Base-by-base conservation (phyloP, 2,113 vertebrate species). In the Dunckerocampus dactyliophorus region DNA sequence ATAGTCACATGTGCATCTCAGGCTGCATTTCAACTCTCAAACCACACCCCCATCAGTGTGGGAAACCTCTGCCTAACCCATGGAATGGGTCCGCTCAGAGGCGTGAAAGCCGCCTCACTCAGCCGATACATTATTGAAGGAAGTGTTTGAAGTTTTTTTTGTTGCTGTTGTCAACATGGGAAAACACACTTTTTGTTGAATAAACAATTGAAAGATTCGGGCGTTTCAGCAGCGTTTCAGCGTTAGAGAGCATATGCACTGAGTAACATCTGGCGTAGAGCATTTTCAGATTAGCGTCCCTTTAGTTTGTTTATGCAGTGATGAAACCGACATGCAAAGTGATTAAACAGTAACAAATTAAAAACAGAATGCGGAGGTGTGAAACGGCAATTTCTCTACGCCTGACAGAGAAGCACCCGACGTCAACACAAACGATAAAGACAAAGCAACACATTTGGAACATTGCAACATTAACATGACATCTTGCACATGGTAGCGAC, bases 51-150 rank as follows among this genome's bases (percentile, higher is more conserved):
- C 56, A 51, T 69, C 62, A 43, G 45, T 45, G 50, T 24, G 3
- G 62, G 34, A 79, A 63, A 59, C 61, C 62, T 11, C 37, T 39
- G 37, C 11, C 37, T 1, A 39, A 11, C 37, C 37, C 10, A 28
- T 28, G 5, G 5, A 39, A 39, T 39, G 10, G 37, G 1, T 39
- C 37, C 11, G 34, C 34, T 37, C 70, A 73, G 15, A 54, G 68
- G 22, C 59, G 4, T 59, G 47, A 71, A 73, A 80, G 65, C 60
- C 28, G 31, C 55, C 63, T 47, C 64, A 63, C 17, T 22, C 63
- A 62, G 59, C 58, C 53, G 17, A 42, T 34, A 45, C 61, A 34
- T 75, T 78, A 79, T 77, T 65, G 69, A 71, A 68, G 61, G 62
- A 48, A 65, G 73, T 67, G 37, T 69, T 63, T 65, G 46, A 63